Evolutionary conservation across 2,113 vertebrate species (phyloP).

Genomic region (Acanthisitta chloris): DNA sequence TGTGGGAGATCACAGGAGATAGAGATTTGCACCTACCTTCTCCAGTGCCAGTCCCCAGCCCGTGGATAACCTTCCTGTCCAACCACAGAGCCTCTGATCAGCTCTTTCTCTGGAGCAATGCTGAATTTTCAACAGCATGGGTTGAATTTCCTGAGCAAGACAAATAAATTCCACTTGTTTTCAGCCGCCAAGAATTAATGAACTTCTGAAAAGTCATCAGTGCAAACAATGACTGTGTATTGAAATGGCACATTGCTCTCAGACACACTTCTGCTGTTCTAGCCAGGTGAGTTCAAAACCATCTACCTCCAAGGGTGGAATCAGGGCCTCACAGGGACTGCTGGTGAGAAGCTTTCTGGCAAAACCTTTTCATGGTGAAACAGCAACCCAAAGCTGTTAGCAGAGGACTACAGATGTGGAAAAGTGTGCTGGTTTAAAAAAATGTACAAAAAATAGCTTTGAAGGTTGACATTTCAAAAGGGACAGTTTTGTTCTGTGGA

Average conservation of each 20-base stretch:
- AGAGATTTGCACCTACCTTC: neutral
- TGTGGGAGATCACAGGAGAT: neutral
- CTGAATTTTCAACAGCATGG: neutral
- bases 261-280: neutral
- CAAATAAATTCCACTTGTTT: neutral
- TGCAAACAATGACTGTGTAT: neutral
- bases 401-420: neutral
- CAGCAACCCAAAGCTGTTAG: neutral
- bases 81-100: neutral
- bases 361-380: neutral
- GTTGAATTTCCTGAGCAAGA: neutral
- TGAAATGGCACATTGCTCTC: neutral
- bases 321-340: neutral
- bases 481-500: neutral
- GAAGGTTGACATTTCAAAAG: neutral
- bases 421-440: neutral
- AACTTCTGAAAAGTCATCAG: neutral
- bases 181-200: neutral
- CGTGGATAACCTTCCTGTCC: neutral
- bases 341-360: neutral
- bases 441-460: neutral
- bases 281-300: neutral
- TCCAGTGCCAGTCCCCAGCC: neutral
- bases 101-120: neutral
- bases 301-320: neutral